Base-by-base conservation (phyloP, 2,113 vertebrate genomes). In the Holacanthus passer region DNA sequence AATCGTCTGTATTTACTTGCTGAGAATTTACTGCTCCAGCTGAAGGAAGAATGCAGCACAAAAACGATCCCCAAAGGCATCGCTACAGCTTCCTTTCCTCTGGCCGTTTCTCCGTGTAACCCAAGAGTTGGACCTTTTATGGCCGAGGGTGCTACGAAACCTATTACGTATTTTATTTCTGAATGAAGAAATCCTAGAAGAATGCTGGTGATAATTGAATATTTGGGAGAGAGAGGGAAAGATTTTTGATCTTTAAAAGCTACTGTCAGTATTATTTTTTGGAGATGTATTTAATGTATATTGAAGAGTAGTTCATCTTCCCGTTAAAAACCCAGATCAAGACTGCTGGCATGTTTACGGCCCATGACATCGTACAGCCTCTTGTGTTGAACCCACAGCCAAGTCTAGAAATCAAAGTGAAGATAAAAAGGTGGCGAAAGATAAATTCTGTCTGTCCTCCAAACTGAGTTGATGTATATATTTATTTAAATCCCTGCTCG, bases 401-500 rank as follows among this genome's bases (percentile, higher is more conserved):
- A 41, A 50, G 24, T 50, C 41, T 24, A 66, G 53, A 56, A 69
- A 60, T 86, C 75, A 73, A 71, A 82, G 82, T 53, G 62, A 63
- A 86, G 82, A 73, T 66, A 69, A 85, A 85, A 66, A 64, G 22
- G 27, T 29, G 24, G 10, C 7, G n/a, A 83, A 68, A 88, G 85
- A 90, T 89, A 71, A 86, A 91, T 31, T 86, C 73, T 69, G 55
- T 81, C 75, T 53, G 20, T 50, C 64, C 79, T 69, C 63, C 60
- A 17, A 63, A 56, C 71, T 47, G 11, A 56, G 45, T 89, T 89
- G 85, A 90, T 90, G 78, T 91, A 78, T 93, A 88, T 92, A 92
- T 94, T 93, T 95, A 93, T 94, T 94, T 94, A 85, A 91, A 88
- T 92, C 87, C 77, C 86, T 78, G 70, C 74, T 77, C 87, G 50